Conservation (phyloP, 2,797 vertebrate genomes). For the Mus minutoides region DNA sequence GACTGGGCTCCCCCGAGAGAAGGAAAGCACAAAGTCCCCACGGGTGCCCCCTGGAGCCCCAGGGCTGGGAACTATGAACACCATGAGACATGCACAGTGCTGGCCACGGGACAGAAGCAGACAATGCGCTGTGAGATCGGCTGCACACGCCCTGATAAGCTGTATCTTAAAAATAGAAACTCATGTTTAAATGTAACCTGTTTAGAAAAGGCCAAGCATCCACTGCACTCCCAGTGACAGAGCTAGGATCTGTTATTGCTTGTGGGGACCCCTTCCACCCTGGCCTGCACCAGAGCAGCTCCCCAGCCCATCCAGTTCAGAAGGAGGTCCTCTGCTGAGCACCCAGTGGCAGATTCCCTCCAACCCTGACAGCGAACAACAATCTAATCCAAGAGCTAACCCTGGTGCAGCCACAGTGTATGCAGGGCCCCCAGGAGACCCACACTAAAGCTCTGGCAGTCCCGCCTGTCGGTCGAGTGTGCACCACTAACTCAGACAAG, state of each 20-base stretch:
- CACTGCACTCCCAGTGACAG: background rate
- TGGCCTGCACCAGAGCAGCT: fast-evolving
- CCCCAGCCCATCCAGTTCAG: background rate
- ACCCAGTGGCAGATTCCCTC: background rate
- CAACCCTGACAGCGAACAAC: background rate
- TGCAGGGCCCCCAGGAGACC: background rate
- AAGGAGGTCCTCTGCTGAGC: background rate
- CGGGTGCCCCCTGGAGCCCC: background rate
- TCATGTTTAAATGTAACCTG: constrained; percentile 45
- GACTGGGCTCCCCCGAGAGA: background rate
- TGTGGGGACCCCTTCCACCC: background rate
- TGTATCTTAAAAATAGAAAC: constrained; percentile 60
- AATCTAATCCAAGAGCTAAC: background rate
- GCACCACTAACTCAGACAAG: background rate
- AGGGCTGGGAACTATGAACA: background rate
- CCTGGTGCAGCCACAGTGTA: background rate
- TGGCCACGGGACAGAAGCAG: background rate
- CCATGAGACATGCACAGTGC: background rate
- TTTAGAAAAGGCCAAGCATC: constrained; percentile 39
- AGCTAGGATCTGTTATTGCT: constrained; percentile 83
- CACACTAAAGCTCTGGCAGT: background rate
- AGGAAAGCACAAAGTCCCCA: background rate
- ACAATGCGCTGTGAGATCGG: background rate
- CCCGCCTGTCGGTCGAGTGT: background rate
- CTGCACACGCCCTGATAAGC: background rate